phyloP scores from a whole-genome alignment of 2,888 invertebrate genomes.

The Chaitophorus viminalis region DNA sequence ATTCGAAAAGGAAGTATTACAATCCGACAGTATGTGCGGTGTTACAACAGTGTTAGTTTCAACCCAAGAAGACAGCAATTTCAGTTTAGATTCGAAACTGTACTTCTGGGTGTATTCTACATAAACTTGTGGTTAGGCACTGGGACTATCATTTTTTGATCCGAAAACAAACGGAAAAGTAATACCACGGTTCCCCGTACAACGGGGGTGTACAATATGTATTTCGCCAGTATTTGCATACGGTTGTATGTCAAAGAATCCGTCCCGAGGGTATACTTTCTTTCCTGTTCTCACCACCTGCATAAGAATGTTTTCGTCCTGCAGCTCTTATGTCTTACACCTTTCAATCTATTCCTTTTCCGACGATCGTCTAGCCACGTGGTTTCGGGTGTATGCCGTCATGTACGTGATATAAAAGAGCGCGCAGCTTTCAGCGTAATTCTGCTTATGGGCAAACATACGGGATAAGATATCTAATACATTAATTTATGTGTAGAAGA shows the following conservation, averaged over 20 bases:
- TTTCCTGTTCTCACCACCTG: neutral
- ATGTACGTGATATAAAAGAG: too few species aligned
- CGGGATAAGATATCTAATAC: too few species aligned
- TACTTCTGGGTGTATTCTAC: neutral
- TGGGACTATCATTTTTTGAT: neutral
- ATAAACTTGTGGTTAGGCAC: conserved; percentile 1
- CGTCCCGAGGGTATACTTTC: neutral
- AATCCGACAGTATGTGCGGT: neutral
- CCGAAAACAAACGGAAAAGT: conserved; percentile 12
- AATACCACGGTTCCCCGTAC: neutral
- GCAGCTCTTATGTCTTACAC: neutral
- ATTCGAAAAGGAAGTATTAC: neutral
- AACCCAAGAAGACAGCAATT: conserved; percentile 12
- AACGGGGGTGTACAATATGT: neutral
- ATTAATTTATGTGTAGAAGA: too few species aligned
- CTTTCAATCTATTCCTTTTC: neutral
- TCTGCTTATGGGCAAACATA: neutral
- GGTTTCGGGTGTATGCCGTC: too few species aligned
- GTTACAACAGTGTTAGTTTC: neutral
- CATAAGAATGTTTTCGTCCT: neutral
- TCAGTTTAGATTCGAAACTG: neutral
- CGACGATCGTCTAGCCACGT: neutral
- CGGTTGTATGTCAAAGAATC: conserved; percentile 2
- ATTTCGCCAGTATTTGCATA: conserved; percentile 18
- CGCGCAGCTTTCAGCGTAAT: neutral